Base-by-base conservation (phyloP, 2,888 invertebrate species). In the Cheilosia pagana region DNA sequence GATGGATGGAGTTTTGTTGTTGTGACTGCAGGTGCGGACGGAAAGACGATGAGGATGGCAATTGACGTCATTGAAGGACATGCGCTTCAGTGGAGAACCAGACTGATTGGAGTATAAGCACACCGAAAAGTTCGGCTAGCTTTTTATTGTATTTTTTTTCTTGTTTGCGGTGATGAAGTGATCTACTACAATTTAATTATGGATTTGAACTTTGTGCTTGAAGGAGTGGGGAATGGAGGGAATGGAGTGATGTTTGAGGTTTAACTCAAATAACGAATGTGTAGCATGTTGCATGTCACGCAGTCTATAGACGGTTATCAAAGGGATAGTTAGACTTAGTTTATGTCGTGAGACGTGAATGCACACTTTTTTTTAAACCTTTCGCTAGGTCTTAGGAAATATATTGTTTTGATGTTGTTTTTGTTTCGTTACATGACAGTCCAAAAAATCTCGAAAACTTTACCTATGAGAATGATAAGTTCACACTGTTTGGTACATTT, bases 41-140 rank as follows among this genome's bases (percentile, higher is more conserved):
- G 79, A 79, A 87, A 87, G 87, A 87, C 87, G 87, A 88, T 88
- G 87, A 88, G 50, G 71, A 62, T 52, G 65, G 52, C 68, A 39
- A 81, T 86, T 86, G 81, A 86, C 86, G 86, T 86, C 86, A 86
- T 72, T 41, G 77, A 68, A 77, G 76, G 81, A 70, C 86, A 86
- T 86, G 86, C 86, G 86, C 81, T 72, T 19, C 41, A 28, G 35
- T n/a, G 72, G 82, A 74, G 72, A 77, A 63, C n/a, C 28, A 14
- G 3, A n/a, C n/a, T 2, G 23, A 63, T 8, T 35, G 83, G 74
- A 72, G 82, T 48, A 23, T 25, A 57, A 21, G 19, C 53, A 77
- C 31, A 25, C 60, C 31, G 23, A 43, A 70, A 59, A 68, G 62
- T 67, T 62, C 50, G 5, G 10, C 1, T 52, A 5, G 23, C 8